A percentile compares a stretch with the other conserved stretches of the same genome.
These are phyloP conservation scores for Himalopsyche kuldschensis DNA, from an alignment of 2,888 invertebrate species.

Conservation along the genomic window DNA sequence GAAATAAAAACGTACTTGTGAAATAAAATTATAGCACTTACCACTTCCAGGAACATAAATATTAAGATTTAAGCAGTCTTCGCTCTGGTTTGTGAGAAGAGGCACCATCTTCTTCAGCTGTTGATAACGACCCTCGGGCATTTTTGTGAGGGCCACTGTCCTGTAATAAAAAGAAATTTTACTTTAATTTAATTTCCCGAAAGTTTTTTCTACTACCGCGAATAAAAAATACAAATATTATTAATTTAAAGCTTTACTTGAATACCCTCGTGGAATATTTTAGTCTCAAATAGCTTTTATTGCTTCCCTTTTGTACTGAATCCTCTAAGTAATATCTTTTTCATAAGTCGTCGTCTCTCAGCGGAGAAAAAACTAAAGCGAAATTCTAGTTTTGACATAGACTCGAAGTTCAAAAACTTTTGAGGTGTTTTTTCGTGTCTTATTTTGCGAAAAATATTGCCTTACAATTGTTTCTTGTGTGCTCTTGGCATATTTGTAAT, in stretches of 20 bases:
- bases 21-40: constrained; percentile 51
- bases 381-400: too few relatives aligned
- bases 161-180: constrained; percentile 42
- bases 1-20: not conserved
- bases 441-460: too few relatives aligned
- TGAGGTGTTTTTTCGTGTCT: too few relatives aligned
- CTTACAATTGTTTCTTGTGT: too few relatives aligned
- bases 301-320: too few relatives aligned
- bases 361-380: too few relatives aligned
- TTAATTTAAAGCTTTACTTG: not conserved
- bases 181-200: not conserved
- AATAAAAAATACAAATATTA: not conserved
- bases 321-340: too few relatives aligned
- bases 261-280: too few relatives aligned
- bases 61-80: constrained; percentile 89
- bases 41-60: constrained; percentile 87
- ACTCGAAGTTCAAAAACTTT: too few relatives aligned
- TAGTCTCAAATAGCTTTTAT: too few relatives aligned
- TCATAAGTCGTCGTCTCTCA: too few relatives aligned
- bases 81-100: constrained; percentile 77
- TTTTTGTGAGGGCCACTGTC: constrained; percentile 69
- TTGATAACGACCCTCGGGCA: constrained; percentile 78
- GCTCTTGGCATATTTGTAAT: too few relatives aligned
- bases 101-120: constrained; percentile 72
- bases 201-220: not conserved